Conservation (phyloP, 1,140 invertebrate species). For the Eumeta japonica region DNA sequence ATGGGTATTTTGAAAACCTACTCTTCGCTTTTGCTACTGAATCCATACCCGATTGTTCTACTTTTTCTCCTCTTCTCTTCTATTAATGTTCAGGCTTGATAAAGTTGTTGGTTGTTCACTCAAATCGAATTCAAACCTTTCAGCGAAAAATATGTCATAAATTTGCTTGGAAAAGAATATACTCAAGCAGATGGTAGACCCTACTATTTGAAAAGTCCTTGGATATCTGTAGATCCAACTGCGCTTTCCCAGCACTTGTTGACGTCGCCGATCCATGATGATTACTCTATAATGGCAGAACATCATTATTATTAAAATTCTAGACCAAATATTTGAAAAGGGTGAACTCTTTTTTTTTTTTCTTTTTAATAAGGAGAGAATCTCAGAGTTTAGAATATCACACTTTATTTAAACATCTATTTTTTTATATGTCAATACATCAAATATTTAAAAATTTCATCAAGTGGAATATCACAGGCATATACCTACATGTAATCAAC, state of each 20-base stretch:
- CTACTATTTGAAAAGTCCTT: conserved; percentile 49
- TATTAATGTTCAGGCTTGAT: conserved; percentile 15
- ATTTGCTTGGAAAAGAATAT: conserved; percentile 68
- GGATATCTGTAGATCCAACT: conserved; percentile 50
- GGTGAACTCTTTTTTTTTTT: no score
- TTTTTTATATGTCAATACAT: no score
- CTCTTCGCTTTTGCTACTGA: conserved; percentile 71
- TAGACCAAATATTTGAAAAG: no score
- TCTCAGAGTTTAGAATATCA: no score
- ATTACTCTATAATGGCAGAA: conserved; percentile 1
- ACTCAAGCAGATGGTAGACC: conserved; percentile 44
- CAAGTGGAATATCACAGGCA: no score
- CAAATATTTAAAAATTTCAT: no score
- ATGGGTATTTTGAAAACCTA: conserved; percentile 71
- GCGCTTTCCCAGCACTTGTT: conserved; percentile 33
- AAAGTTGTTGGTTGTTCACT: conserved; percentile 46
- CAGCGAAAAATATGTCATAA: conserved; percentile 64
- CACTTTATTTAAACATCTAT: no score
- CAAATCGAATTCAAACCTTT: conserved; percentile 20
- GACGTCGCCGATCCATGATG: conserved; percentile 17
- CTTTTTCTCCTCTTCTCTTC: conserved; percentile 3
- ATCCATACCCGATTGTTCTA: conserved; percentile 64
- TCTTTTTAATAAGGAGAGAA: no score
- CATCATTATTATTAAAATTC: no score
- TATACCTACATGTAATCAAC: no score